Conservation (phyloP, 1,140 invertebrate genomes). For the Aphelinus certus region DNA sequence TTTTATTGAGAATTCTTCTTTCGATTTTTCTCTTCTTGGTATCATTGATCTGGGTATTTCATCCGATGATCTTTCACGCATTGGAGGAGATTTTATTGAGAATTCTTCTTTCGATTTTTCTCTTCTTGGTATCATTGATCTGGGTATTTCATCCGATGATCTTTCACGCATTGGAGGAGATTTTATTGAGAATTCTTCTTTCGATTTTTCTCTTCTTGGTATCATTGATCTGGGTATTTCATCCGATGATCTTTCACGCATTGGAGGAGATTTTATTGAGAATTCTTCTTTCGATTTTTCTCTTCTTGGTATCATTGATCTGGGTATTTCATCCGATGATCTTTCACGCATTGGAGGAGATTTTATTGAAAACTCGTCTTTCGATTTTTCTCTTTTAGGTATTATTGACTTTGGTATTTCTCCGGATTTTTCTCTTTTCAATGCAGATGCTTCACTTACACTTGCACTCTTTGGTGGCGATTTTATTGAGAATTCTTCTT, state of each 20-base stretch:
- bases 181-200: no score
- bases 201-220: no score
- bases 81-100: no score
- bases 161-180: no score
- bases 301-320: not conserved
- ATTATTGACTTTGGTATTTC: slow-evolving; percentile 33
- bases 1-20: slow-evolving; percentile 18
- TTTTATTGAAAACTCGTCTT: not conserved
- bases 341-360: not conserved
- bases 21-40: not conserved
- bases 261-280: not conserved
- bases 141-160: no score
- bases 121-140: no score
- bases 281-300: slow-evolving; percentile 3
- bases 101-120: no score
- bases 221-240: no score
- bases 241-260: no score
- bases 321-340: slow-evolving; percentile 4
- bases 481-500: slow-evolving; percentile 35
- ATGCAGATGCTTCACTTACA: not conserved
- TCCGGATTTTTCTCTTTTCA: slow-evolving; percentile 19
- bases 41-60: no score
- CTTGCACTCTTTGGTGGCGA: not conserved
- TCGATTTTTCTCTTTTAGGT: slow-evolving; percentile 32
- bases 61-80: no score